These are phyloP conservation scores for Phasianus colchicus DNA, from an alignment of 2,113 vertebrate species.

Conservation along the genomic window DNA sequence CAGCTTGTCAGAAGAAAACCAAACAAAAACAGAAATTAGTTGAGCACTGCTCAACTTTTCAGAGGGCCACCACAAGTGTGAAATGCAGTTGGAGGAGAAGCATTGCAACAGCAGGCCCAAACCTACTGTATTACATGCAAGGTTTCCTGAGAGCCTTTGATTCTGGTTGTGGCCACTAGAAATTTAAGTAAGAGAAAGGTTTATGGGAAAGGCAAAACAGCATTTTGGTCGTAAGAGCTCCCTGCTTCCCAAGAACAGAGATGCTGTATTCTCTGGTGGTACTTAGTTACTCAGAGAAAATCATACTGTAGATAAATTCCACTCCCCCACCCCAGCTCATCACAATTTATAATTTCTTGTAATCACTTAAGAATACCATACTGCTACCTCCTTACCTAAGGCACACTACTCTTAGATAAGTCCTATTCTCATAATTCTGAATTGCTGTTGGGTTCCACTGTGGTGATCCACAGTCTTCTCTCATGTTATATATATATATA, in stretches of 20 bases:
- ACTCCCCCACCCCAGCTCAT: too few species aligned
- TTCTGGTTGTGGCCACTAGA: background rate
- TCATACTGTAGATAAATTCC: too few species aligned
- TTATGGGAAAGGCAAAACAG: background rate
- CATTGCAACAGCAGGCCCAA: background rate
- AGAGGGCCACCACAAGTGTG: background rate
- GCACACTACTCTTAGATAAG: too few species aligned
- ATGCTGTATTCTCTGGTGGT: background rate
- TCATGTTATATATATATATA: too few species aligned
- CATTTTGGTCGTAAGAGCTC: background rate
- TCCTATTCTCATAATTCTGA: too few species aligned
- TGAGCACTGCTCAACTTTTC: background rate
- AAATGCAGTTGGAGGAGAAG: background rate
- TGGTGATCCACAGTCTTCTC: background rate
- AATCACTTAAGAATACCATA: too few species aligned
- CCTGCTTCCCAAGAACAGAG: background rate
- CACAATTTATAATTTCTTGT: too few species aligned
- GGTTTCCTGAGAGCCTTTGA: background rate
- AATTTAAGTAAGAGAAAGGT: background rate
- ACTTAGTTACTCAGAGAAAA: too few species aligned
- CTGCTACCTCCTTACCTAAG: too few species aligned
- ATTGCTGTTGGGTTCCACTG: too few species aligned
- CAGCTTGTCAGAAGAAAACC: background rate
- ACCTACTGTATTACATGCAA: background rate
- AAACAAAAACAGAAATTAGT: background rate